phyloP scores from a whole-genome alignment of 2,888 invertebrate genomes.

The Plebejus anna region DNA sequence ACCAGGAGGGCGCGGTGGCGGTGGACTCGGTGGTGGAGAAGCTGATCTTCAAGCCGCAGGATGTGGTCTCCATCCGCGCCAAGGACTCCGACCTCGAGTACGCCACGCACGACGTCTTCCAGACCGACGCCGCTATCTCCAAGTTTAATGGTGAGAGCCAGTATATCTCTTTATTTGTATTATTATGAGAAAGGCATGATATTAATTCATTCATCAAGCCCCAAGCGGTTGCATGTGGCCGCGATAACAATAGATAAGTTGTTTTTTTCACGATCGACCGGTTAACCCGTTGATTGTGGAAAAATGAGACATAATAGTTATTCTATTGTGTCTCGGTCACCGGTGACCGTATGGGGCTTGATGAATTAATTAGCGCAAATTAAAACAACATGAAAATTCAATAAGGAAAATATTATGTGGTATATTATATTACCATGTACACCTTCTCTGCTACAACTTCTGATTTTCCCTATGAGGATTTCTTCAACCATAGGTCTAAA shows the following conservation, averaged over 20 bases:
- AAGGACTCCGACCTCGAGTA: conserved; percentile 93
- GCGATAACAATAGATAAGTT: too few species aligned
- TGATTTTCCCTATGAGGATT: conserved; percentile 94
- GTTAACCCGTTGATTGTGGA: too few species aligned
- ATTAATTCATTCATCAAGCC: too few species aligned
- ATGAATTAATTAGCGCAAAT: too few species aligned
- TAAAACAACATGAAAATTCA: not conserved
- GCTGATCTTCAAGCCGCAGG: conserved; percentile 90
- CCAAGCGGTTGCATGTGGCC: too few species aligned
- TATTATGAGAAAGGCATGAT: too few species aligned
- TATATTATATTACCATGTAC: conserved; percentile 84
- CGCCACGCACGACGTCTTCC: conserved; percentile 92
- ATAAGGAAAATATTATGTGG: not conserved
- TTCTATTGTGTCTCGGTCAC: too few species aligned
- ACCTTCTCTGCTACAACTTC: conserved; percentile 94
- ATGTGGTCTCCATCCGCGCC: conserved; percentile 90
- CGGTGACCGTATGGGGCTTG: too few species aligned
- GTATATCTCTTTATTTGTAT: too few species aligned
- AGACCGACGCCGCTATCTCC: conserved; percentile 92
- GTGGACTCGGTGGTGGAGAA: conserved; percentile 87
- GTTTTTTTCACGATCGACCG: too few species aligned
- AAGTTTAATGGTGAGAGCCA: conserved; percentile 86
- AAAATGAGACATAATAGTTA: too few species aligned
- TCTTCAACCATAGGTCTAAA: conserved; percentile 97
- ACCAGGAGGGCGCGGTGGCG: conserved; percentile 82